A percentile compares a stretch with the other conserved stretches of the same genome.
phyloP scores from a whole-genome alignment of 2,797 vertebrate genomes.

The Novumbra hubbsi region DNA sequence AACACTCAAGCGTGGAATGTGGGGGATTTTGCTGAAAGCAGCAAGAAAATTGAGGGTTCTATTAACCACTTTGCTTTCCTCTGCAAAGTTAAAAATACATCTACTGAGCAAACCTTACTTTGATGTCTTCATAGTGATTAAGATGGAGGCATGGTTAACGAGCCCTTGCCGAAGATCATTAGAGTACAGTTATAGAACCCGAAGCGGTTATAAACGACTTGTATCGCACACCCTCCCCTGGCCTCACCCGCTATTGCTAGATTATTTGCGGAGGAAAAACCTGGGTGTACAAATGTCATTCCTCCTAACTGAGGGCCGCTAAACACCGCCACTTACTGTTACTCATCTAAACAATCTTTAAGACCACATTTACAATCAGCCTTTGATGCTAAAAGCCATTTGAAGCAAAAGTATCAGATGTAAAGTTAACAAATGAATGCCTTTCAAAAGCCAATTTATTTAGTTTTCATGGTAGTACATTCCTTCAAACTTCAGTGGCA shows the following conservation, averaged over 20 bases:
- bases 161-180: slow-evolving; percentile 50
- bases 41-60: not conserved
- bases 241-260: slow-evolving; percentile 12
- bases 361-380: not conserved
- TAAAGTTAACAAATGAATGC: not conserved
- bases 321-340: not conserved
- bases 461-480: not conserved
- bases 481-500: not conserved
- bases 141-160: slow-evolving; percentile 31
- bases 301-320: slow-evolving; percentile 1
- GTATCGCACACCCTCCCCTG: slow-evolving; percentile 9
- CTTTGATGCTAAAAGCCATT: not conserved
- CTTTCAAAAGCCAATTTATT: not conserved
- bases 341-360: not conserved
- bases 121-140: slow-evolving; percentile 53
- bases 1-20: too few relatives aligned
- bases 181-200: slow-evolving; percentile 32
- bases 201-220: slow-evolving; percentile 22
- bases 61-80: not conserved
- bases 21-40: not conserved
- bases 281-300: slow-evolving; percentile 16
- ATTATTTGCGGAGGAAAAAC: slow-evolving; percentile 33
- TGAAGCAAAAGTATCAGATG: not conserved
- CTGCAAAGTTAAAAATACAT: slow-evolving; percentile 18
- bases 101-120: slow-evolving; percentile 25